phyloP scores from a whole-genome alignment of 2,888 invertebrate species.

The Hecatera dysodea region DNA sequence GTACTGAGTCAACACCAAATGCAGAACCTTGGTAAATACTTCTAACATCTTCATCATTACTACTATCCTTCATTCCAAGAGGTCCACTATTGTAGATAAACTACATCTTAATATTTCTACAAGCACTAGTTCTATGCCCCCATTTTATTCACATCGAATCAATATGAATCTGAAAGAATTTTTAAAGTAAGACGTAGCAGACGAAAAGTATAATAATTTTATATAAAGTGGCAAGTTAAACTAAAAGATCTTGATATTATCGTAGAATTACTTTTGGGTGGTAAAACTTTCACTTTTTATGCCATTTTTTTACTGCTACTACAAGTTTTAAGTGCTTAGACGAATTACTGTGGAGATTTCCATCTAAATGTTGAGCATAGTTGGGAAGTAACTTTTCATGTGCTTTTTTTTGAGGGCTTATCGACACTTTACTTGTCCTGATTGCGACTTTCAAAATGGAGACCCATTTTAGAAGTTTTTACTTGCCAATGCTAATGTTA shows the following conservation, averaged over 20 bases:
- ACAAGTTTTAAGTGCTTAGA: slow-evolving; percentile 27
- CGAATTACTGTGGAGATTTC: slow-evolving; percentile 12
- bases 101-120: no score
- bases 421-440: neutral
- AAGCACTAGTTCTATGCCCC: no score
- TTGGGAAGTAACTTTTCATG: slow-evolving; percentile 7
- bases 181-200: neutral
- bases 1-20: slow-evolving; percentile 88
- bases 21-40: slow-evolving; percentile 84
- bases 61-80: no score
- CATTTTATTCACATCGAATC: neutral
- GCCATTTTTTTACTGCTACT: slow-evolving; percentile 17
- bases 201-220: slow-evolving; percentile 14
- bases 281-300: slow-evolving; percentile 25
- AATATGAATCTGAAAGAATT: neutral
- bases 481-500: neutral
- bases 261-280: slow-evolving; percentile 3
- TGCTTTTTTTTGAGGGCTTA: neutral
- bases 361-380: slow-evolving; percentile 23
- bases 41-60: neutral
- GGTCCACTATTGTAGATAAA: no score
- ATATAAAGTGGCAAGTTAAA: slow-evolving; percentile 7
- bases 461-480: neutral
- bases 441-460: neutral
- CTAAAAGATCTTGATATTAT: slow-evolving; percentile 26